phyloP scores from a whole-genome alignment of 2,113 vertebrate genomes.

The Leptobrachium ailaonicum region DNA sequence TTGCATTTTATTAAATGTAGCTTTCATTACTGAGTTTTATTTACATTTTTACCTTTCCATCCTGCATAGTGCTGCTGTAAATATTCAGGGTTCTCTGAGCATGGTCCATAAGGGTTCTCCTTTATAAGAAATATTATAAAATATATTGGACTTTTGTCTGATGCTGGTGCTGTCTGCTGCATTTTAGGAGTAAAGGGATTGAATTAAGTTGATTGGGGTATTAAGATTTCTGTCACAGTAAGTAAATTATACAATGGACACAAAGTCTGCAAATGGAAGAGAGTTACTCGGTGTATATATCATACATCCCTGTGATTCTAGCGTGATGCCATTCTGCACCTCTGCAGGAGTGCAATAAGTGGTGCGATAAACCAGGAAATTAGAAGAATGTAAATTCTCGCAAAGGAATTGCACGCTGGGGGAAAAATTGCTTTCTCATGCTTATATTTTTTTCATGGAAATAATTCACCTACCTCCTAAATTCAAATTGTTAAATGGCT shows the following conservation, averaged over 20 bases:
- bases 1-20: too few relatives aligned
- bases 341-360: conserved; percentile 77
- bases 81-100: too few relatives aligned
- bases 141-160: not conserved
- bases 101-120: too few relatives aligned
- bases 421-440: conserved; percentile 74
- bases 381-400: conserved; percentile 85
- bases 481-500: conserved; percentile 66
- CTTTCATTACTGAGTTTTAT: too few relatives aligned
- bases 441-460: conserved; percentile 82
- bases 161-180: not conserved
- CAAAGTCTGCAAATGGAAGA: conserved; percentile 64
- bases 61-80: too few relatives aligned
- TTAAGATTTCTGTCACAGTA: conserved; percentile 47
- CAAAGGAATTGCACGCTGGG: conserved; percentile 77
- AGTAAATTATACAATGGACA: conserved; percentile 58
- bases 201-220: conserved; percentile 39
- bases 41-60: too few relatives aligned
- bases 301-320: conserved; percentile 70
- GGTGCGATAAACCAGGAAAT: conserved; percentile 84
- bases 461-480: conserved; percentile 77
- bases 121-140: not conserved
- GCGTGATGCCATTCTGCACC: conserved; percentile 74
- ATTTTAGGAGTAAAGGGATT: conserved; percentile 21
- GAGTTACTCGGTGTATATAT: conserved; percentile 73